Evolutionary conservation across 2,113 vertebrate species (phyloP), one percentile per base, ranked within the genome.

Genomic region (Noctilio leporinus): DNA sequence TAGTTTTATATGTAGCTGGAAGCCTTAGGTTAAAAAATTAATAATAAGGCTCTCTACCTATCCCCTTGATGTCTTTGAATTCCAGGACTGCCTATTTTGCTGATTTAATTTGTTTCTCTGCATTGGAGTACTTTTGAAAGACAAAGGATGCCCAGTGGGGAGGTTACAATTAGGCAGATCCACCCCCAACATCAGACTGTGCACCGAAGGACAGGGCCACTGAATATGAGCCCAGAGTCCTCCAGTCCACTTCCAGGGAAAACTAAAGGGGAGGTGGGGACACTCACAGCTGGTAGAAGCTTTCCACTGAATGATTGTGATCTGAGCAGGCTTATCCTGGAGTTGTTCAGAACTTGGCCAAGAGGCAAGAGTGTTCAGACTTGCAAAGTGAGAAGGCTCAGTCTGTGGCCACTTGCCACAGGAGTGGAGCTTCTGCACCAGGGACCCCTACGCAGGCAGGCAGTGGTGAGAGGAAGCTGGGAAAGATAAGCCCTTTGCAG

Each of bases 1-100:
- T 26, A 59, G n/a, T 91, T 88, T 77, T 28, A 30, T 33, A 62
- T 55, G n/a, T 38, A 57, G 17, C 87, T 59, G 5, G 30, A 59
- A 45, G 55, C n/a, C 24, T 62, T 77, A 35, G 28, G 49, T 77
- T 84, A 40, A 72, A 88, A 35, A 81, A 72, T 26, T 22, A 78
- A 35, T 72, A 64, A 80, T 43, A 65, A 69, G 45, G 11, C 11
- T 75, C 3, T 59, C 70, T 20, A 7, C 16, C 26, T 35, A 10
- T 51, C 51, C 17, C 47, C 53, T 57, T 65, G 51, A 75, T 89
- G 55, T 78, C 76, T 88, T 57, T 69, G 81, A 85, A 81, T 24
- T 88, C 35, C 17, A 78, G 7, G 49, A 76, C 67, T 81, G n/a
- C 53, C 45, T 95, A 4, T 57, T n/a, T 87, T 59, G 83, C 57